Evolutionary conservation across 2,113 vertebrate genomes (phyloP), one percentile per base, ranked within the genome.

Genomic region (Dascyllus trimaculatus): DNA sequence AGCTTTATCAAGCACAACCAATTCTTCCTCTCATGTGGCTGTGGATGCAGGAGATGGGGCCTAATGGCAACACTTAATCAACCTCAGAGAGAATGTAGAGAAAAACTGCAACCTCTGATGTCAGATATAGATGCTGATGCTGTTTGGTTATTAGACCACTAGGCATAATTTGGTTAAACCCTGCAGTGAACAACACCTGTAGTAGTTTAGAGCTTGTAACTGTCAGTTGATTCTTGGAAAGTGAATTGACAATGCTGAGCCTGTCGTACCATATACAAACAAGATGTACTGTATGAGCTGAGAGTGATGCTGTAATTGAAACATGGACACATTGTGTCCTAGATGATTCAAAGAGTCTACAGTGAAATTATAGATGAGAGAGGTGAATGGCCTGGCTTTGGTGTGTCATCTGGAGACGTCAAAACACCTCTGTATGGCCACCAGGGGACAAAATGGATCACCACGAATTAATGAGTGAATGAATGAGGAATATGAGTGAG

Each of bases 1-100:
- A 85, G 86, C 88, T 96, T 96, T 96, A 96, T 99, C 95, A 87
- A 94, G 92, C 73, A 92, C 95, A 75, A 73, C 80, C 76, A 91
- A 91, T 93, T 94, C 77, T 74, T 72, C 77, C 86, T 86, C 53
- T 78, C 82, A 78, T 78, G 91, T 29, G 22, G 82, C 82, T 49
- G 56, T 65, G 81, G 82, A 80, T 78, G 71, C 65, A 80, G 88
- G 64, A 86, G 85, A 88, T 78, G 76, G 60, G 65, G 63, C 81
- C 83, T 91, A 93, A 90, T 91, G 92, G 88, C 79, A 85, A 90
- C 86, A 89, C 88, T 92, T 91, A 80, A 90, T 93, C 91, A 89
- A 89, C 68, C 83, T 82, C 82, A 77, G 72, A 71, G 65, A 79
- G 75, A 68, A 82, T 66, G 71, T 59, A 18, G 35, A 81, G 80